phyloP scores from a whole-genome alignment of 2,797 vertebrate species.

The Eulemur mongoz region DNA sequence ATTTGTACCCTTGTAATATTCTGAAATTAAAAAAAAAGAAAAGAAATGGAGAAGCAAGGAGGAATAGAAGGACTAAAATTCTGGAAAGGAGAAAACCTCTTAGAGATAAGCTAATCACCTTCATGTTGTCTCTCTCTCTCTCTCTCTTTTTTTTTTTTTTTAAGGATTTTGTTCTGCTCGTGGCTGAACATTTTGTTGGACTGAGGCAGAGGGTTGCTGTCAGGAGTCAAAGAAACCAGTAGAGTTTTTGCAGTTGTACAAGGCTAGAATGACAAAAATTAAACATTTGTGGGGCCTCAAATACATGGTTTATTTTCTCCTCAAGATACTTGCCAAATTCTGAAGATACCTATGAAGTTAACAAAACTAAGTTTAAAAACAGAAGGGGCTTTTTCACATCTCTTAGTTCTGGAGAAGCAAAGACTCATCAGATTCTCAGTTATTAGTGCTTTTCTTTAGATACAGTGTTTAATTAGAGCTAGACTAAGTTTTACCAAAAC shows the following conservation, averaged over 20 bases:
- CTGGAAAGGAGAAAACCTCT: neutral
- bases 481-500: neutral
- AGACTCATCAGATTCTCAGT: neutral
- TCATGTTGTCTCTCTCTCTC: neutral
- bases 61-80: neutral
- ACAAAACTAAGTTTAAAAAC: neutral
- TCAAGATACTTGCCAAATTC: constrained; percentile 8
- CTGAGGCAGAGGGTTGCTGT: neutral
- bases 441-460: constrained; percentile 1
- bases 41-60: neutral
- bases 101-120: neutral
- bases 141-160: neutral
- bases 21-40: neutral
- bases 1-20: too few relatives aligned
- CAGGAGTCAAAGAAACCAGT: neutral
- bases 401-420: neutral
- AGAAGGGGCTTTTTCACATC: neutral
- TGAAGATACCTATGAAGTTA: neutral
- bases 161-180: neutral
- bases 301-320: neutral
- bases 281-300: neutral
- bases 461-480: neutral
- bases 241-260: neutral
- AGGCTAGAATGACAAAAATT: neutral
- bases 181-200: neutral